These are phyloP conservation scores for Nysson spinosus DNA, from an alignment of 2,888 invertebrate genomes.

Conservation along the genomic window DNA sequence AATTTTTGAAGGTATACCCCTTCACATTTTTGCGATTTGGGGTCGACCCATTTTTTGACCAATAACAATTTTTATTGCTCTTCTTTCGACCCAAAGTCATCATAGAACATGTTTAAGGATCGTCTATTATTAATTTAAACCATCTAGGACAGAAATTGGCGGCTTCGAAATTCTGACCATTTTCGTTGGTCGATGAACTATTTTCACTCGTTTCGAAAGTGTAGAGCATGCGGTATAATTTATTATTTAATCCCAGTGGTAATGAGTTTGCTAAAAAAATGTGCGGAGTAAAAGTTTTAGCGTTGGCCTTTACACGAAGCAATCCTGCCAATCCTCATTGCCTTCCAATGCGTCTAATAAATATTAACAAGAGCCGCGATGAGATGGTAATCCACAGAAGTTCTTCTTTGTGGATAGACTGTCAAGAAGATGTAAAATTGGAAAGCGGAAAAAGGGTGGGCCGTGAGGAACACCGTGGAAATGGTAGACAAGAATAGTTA, in stretches of 20 bases:
- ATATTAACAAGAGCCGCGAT: constrained; percentile 73
- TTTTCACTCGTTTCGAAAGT: no score
- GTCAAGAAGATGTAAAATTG: constrained; percentile 56
- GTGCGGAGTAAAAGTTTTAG: constrained; percentile 60
- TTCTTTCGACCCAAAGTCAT: no score
- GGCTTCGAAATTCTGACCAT: no score
- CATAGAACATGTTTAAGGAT: no score
- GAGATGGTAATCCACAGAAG: constrained; percentile 73
- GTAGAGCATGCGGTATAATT: constrained; percentile 7
- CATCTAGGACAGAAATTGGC: no score
- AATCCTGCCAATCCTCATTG: constrained; percentile 50
- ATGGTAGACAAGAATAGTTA: constrained; percentile 35
- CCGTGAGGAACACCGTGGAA: constrained; percentile 33
- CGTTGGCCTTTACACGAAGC: constrained; percentile 43
- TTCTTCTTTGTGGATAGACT: constrained; percentile 63
- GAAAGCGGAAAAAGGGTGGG: constrained; percentile 34
- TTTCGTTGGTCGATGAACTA: no score
- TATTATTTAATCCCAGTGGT: constrained; percentile 38
- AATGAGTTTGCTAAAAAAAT: constrained; percentile 54
- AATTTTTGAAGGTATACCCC: no score
- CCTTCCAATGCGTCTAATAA: constrained; percentile 68
- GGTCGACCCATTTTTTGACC: no score
- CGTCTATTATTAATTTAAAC: no score
- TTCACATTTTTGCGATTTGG: no score
- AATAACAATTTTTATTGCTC: no score